phyloP scores from a whole-genome alignment of 37 sponge, comb jelly and placozoan species.

The Agelas oroides region DNA sequence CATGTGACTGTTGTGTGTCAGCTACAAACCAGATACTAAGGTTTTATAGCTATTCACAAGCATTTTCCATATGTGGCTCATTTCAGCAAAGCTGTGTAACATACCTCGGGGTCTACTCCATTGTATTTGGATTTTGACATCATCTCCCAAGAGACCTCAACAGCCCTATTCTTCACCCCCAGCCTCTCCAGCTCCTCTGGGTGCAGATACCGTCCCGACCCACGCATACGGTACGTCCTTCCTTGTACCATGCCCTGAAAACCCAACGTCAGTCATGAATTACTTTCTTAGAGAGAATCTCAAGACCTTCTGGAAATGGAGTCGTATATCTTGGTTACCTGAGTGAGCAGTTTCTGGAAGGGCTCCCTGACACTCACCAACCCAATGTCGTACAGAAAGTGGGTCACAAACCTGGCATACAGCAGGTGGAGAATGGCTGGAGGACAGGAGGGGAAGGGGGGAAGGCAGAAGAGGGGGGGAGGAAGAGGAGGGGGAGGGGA shows the following conservation, averaged over 20 bases:
- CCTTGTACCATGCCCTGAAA: slow-evolving; percentile 88
- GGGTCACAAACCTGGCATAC: slow-evolving; percentile 89
- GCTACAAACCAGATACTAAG: no score
- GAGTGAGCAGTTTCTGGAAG: slow-evolving; percentile 77
- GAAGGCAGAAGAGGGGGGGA: neutral
- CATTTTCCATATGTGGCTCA: no score
- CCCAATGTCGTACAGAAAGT: slow-evolving; percentile 80
- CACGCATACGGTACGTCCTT: slow-evolving; percentile 50
- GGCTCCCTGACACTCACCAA: slow-evolving; percentile 73
- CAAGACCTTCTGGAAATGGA: no score
- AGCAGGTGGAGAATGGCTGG: slow-evolving; percentile 86
- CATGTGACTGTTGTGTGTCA: no score
- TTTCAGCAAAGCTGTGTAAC: no score
- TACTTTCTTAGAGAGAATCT: no score
- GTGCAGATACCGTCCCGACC: slow-evolving; percentile 58
- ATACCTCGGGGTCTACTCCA: slow-evolving; percentile 80
- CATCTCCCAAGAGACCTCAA: slow-evolving; percentile 86
- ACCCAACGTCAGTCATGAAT: neutral
- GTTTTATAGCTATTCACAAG: no score
- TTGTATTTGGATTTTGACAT: slow-evolving; percentile 94
- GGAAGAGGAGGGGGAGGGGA: neutral
- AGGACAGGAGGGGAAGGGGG: neutral
- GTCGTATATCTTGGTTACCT: no score
- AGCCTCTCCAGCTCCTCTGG: slow-evolving; percentile 57
- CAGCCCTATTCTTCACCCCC: slow-evolving; percentile 13